Conservation (phyloP, 92 coral and sea anemone species). For the Palythoa grandiflora region DNA sequence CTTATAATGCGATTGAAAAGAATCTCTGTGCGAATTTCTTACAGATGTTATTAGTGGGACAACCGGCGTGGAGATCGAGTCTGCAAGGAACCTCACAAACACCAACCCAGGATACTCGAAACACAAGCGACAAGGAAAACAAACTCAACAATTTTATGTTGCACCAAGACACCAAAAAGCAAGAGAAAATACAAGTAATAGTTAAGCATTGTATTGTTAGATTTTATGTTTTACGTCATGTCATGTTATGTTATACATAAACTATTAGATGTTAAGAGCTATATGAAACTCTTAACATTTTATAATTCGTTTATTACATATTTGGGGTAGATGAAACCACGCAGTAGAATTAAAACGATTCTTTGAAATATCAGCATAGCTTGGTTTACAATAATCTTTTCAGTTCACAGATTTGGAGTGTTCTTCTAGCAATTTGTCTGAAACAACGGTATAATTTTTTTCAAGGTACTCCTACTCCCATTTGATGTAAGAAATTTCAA, state of each 20-base stretch:
- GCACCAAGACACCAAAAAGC: constrained; percentile 79
- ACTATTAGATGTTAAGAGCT: too few species aligned
- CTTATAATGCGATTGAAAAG: background rate
- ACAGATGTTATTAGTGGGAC: constrained; percentile 20
- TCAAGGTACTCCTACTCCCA: too few species aligned
- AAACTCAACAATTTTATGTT: constrained; percentile 73
- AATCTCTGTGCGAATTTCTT: background rate
- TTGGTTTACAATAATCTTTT: too few species aligned
- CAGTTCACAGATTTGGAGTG: too few species aligned
- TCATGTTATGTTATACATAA: background rate
- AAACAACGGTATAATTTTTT: background rate
- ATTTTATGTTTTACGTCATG: background rate
- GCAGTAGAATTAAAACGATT: too few species aligned
- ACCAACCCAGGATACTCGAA: constrained; percentile 38
- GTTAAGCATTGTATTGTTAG: constrained; percentile 4
- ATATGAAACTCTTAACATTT: too few species aligned
- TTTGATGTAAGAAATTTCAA: too few species aligned
- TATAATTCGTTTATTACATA: too few species aligned
- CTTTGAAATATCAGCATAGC: too few species aligned
- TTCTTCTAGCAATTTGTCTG: too few species aligned
- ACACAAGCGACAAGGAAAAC: constrained; percentile 67
- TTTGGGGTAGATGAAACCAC: too few species aligned
- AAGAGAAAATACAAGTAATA: constrained; percentile 53
- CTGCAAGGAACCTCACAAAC: constrained; percentile 21
- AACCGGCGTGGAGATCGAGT: constrained; percentile 8